phyloP scores from a whole-genome alignment of 2,888 invertebrate genomes.

The Allolobophora icterica region DNA sequence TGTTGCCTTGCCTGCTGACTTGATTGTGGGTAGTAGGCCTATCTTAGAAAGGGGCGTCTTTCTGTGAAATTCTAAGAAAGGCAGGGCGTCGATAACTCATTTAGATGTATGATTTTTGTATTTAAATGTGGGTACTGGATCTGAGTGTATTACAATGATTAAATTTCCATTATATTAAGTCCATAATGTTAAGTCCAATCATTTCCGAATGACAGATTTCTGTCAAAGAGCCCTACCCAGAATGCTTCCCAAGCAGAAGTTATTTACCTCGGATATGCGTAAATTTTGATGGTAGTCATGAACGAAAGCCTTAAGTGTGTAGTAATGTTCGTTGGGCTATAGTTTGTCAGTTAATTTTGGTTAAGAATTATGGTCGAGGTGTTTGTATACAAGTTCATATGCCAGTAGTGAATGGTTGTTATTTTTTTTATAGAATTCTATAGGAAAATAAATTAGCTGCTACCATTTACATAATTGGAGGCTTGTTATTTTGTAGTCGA shows the following conservation, averaged over 20 bases:
- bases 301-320: not conserved
- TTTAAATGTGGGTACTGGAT: not conserved
- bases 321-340: not conserved
- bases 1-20: not conserved
- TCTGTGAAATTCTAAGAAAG: not conserved
- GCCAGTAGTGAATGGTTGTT: no score
- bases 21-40: not conserved
- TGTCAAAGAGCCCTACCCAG: not conserved
- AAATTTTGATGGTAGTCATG: not conserved
- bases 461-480: not conserved
- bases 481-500: constrained; percentile 69
- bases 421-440: no score
- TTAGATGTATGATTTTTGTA: not conserved
- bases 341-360: no score
- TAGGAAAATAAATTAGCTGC: not conserved
- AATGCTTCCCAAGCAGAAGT: no score
- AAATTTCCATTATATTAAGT: not conserved
- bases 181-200: no score
- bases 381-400: no score
- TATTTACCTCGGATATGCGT: not conserved
- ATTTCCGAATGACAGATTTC: not conserved
- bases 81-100: not conserved
- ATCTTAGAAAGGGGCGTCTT: not conserved
- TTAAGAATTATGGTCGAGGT: no score
- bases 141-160: not conserved